Evolutionary conservation across 1,140 invertebrate genomes (phyloP).

Genomic region (Anthonomus grandis): DNA sequence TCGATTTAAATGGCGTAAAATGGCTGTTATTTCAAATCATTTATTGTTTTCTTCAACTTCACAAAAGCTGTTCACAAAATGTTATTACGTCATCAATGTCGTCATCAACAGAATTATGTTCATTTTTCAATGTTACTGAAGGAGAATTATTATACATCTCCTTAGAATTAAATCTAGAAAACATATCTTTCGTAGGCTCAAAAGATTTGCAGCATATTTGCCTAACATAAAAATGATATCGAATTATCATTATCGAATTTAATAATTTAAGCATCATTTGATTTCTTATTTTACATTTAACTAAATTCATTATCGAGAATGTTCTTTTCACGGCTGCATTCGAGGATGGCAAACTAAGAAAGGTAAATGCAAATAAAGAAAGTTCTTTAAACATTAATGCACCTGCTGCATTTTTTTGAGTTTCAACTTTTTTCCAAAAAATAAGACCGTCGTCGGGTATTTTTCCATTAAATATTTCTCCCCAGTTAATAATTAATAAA

Average conservation of each 20-base stretch:
- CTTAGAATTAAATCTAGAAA: conserved; percentile 8
- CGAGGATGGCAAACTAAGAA: conserved; percentile 15
- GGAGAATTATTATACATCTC: conserved; percentile 13
- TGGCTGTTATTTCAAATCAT: no score
- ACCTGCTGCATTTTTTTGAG: conserved; percentile 25
- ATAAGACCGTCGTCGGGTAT: conserved; percentile 15
- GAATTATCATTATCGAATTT: conserved; percentile 20
- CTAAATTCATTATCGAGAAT: conserved; percentile 25
- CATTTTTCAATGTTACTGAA: no score
- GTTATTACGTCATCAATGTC: no score
- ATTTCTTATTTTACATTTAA: conserved; percentile 24
- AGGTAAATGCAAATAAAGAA: conserved; percentile 15
- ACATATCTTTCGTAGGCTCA: conserved; percentile 5
- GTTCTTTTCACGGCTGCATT: conserved; percentile 16
- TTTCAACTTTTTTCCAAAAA: conserved; percentile 22
- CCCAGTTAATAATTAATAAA: conserved; percentile 18
- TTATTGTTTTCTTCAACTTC: no score
- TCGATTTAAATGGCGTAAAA: no score
- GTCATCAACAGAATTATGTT: no score
- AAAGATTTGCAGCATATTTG: conserved; percentile 18
- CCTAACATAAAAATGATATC: conserved; percentile 11
- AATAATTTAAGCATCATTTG: conserved; percentile 16
- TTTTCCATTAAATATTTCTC: conserved; percentile 10
- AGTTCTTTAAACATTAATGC: conserved; percentile 15
- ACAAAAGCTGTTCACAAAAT: no score